Base-by-base conservation (phyloP, 2,797 vertebrate species). In the Parambassis ranga region DNA sequence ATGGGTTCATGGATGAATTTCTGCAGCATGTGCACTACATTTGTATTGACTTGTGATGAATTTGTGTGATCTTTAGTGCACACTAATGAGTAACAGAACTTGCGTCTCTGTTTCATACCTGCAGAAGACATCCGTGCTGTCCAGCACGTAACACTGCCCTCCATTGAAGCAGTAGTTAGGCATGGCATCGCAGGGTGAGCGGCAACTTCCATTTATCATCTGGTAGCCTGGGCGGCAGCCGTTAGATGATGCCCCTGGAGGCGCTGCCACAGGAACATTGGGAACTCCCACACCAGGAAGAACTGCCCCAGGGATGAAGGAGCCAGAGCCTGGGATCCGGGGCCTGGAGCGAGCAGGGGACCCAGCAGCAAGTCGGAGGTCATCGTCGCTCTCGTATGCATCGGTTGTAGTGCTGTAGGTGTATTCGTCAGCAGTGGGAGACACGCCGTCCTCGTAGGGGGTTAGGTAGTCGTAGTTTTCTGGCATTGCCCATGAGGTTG, bases 81-180 rank as follows among this genome's bases (percentile, higher is more conserved):
- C 24, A n/a, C n/a, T n/a, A n/a, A n/a, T n/a, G n/a, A n/a, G n/a
- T n/a, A n/a, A n/a, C n/a, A n/a, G n/a, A n/a, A n/a, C n/a, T n/a
- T n/a, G n/a, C n/a, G n/a, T n/a, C n/a, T n/a, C 6, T 11, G 8
- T 2, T 0, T 43, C 85, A 75, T 90, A 99, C 97, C 96, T 96
- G 96, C 97, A 98, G 89, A 97, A 95, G 65, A 94, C 93, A 2
- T 96, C 96, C 31, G 90, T 82, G 51, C 92, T 93, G 79, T 98
- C 96, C 87, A 96, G 91, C 79, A 96, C 86, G 89, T 96, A 97
- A 72, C 97, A 98, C 87, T 97, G 96, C n/a, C 97, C 97, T 1
- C 95, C 95, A 7, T 98, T 98, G 89, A 95, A 92, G 88, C 97
- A 99, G 88, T 95, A 97, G 89, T 93, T 96, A 32, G 95, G 95